Conservation (phyloP, 2,888 invertebrate genomes). For the Andrena hattorfiana region DNA sequence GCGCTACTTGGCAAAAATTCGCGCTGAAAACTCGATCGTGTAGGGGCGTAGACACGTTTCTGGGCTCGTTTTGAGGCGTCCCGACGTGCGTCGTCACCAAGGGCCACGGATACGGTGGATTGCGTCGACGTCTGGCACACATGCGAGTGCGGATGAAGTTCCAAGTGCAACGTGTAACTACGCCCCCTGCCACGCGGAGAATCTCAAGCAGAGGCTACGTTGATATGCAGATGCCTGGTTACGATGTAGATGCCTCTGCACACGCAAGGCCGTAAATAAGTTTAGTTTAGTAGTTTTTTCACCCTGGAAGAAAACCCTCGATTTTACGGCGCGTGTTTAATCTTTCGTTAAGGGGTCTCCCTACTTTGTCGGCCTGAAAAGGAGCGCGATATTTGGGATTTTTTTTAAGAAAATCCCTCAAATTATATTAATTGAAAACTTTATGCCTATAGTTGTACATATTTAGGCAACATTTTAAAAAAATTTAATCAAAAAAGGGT, state of each 20-base stretch:
- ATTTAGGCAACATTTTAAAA: no score
- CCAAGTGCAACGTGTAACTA: slow-evolving; percentile 47
- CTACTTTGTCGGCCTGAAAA: no score
- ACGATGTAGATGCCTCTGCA: slow-evolving; percentile 4
- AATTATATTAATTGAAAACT: no score
- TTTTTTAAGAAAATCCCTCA: no score
- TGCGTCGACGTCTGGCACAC: slow-evolving; percentile 42
- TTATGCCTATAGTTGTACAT: no score
- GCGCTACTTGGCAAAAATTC: neutral
- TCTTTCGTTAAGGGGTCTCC: slow-evolving; percentile 6
- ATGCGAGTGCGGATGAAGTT: slow-evolving; percentile 54
- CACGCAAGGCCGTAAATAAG: slow-evolving; percentile 16
- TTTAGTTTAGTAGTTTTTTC: neutral
- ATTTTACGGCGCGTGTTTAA: slow-evolving; percentile 9
- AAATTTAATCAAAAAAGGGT: no score
- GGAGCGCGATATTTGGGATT: no score
- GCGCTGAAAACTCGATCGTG: slow-evolving; percentile 26
- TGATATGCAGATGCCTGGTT: slow-evolving; percentile 35
- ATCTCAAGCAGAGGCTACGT: slow-evolving; percentile 47
- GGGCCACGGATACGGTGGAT: slow-evolving; percentile 31
- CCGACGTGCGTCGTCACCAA: slow-evolving; percentile 34
- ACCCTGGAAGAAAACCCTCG: neutral
- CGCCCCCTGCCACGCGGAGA: slow-evolving; percentile 33
- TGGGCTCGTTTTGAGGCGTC: slow-evolving; percentile 45
- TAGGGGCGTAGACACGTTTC: slow-evolving; percentile 31